These are phyloP conservation scores for Archaeoteleia sp. DNA, from an alignment of 2,888 invertebrate species.

Conservation along the genomic window DNA sequence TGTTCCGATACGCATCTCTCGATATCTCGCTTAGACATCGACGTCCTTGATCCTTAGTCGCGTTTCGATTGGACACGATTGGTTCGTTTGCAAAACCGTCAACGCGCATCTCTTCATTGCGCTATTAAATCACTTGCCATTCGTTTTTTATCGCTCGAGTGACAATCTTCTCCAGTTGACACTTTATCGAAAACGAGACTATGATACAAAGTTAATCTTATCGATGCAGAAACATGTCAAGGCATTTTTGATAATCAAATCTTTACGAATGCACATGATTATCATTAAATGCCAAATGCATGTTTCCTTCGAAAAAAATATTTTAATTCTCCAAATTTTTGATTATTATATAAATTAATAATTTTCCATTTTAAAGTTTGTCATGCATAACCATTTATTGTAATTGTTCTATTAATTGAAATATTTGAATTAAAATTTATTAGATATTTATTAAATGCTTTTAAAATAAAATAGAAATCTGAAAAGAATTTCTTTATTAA, in stretches of 20 bases:
- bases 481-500: no score
- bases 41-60: constrained; percentile 61
- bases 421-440: no score
- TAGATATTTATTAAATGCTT: no score
- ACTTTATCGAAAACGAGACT: neutral
- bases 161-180: no score
- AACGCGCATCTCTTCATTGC: constrained; percentile 16
- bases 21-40: constrained; percentile 50
- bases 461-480: no score
- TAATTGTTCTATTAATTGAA: no score
- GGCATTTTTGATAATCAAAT: constrained; percentile 20
- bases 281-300: constrained; percentile 21
- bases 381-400: no score
- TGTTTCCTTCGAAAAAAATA: no score
- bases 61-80: constrained; percentile 51
- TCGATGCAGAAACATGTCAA: constrained; percentile 27
- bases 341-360: no score
- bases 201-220: constrained; percentile 19
- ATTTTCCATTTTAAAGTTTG: no score
- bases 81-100: constrained; percentile 34
- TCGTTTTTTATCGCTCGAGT: neutral
- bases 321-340: no score
- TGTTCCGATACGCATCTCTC: constrained; percentile 56
- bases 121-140: constrained; percentile 1
- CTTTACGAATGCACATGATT: constrained; percentile 27